phyloP scores from a whole-genome alignment of 2,113 vertebrate genomes.

The Tautogolabrus adspersus region DNA sequence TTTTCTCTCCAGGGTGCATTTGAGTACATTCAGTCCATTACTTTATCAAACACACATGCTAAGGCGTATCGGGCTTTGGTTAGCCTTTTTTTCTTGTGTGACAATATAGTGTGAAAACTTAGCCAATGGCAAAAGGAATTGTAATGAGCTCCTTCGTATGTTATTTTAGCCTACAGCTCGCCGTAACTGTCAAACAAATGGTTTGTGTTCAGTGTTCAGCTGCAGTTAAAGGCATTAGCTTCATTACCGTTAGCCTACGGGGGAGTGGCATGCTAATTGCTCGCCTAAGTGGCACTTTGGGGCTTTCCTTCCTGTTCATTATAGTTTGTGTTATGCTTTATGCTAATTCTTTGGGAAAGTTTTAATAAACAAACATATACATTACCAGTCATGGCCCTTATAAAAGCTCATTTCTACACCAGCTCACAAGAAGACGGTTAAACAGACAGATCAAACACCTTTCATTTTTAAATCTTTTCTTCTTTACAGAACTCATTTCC shows the following conservation, averaged over 20 bases:
- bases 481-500: not conserved
- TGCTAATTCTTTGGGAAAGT: slow-evolving; percentile 15
- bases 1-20: slow-evolving; percentile 27
- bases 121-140: slow-evolving; percentile 52
- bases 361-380: slow-evolving; percentile 32
- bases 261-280: slow-evolving; percentile 61
- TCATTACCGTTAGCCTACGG: slow-evolving; percentile 42
- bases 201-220: slow-evolving; percentile 60
- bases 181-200: slow-evolving; percentile 65
- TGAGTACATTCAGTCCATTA: slow-evolving; percentile 49
- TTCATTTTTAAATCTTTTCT: not conserved
- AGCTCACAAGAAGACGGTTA: not conserved
- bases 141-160: slow-evolving; percentile 60
- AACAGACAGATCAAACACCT: not conserved
- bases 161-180: slow-evolving; percentile 57
- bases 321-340: slow-evolving; percentile 34
- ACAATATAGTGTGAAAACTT: slow-evolving; percentile 36
- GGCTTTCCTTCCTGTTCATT: slow-evolving; percentile 41
- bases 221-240: slow-evolving; percentile 51
- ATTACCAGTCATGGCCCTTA: slow-evolving; percentile 7
- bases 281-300: slow-evolving; percentile 56
- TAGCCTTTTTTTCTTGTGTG: slow-evolving; percentile 35
- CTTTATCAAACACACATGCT: slow-evolving; percentile 49
- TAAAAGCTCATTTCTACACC: not conserved
- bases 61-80: slow-evolving; percentile 32